Percentiles rank a stretch among this genome's conserved stretches.
phyloP scores from a whole-genome alignment of 2,888 invertebrate genomes.

The Apodemia zela region DNA sequence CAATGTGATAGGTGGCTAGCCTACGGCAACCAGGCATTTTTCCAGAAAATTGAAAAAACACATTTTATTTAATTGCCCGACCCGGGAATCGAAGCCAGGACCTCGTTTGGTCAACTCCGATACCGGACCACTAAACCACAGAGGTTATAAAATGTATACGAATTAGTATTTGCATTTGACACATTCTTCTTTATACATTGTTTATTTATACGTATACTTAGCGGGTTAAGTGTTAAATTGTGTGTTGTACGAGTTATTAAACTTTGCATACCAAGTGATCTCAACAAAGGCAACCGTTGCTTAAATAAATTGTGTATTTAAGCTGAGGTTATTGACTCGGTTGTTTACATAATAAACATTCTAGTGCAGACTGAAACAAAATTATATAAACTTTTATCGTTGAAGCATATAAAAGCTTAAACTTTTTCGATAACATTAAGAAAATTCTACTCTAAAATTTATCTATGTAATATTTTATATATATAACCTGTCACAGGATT shows the following conservation, averaged over 20 bases:
- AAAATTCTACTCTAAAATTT: too few relatives aligned
- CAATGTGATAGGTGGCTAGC: too few relatives aligned
- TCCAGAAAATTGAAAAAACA: too few relatives aligned
- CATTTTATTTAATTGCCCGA: too few relatives aligned
- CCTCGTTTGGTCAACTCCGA: too few relatives aligned
- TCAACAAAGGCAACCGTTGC: background rate
- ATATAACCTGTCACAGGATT: too few relatives aligned
- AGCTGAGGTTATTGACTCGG: background rate
- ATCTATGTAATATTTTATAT: too few relatives aligned
- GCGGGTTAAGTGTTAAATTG: constrained; percentile 2
- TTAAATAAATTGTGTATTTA: background rate
- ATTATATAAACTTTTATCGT: constrained; percentile 2
- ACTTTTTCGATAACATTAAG: background rate
- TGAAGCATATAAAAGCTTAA: background rate
- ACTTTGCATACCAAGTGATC: background rate
- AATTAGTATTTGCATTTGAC: background rate
- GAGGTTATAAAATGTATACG: background rate
- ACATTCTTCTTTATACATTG: background rate
- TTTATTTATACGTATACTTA: background rate
- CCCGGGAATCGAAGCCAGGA: too few relatives aligned
- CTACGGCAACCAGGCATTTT: too few relatives aligned
- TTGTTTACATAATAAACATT: constrained; percentile 11
- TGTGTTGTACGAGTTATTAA: background rate
- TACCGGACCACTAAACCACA: too few relatives aligned
- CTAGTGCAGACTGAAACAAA: constrained; percentile 1